Base-by-base conservation (phyloP, 2,888 invertebrate genomes). In the Xylophagus ater region DNA sequence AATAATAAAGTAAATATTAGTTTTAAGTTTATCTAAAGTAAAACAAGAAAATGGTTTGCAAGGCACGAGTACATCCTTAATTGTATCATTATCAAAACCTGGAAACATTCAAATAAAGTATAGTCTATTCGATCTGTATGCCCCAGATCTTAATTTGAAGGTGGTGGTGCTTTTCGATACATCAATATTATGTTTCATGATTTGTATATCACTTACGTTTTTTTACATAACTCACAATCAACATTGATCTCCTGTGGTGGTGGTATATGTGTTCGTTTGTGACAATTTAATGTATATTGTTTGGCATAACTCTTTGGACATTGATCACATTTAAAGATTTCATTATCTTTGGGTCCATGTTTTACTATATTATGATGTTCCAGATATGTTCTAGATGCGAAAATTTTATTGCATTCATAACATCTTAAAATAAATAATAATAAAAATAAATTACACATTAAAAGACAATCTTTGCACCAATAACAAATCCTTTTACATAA, bases 221-320 rank as follows among this genome's bases (percentile, higher is more conserved):
- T 59, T 8, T 50, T 52, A 41, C 62, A 62, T 34, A 48, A 47
- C 4, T 49, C 41, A 42, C 61, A 62, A 10, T 46, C 38, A 13
- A 56, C 51, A 12, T 51, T 51, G 42, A 55, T 53, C 25, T 60
- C 52, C 14, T 57, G 55, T 10, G 49, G 47, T n/a, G n/a, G n/a
- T 1, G 63, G 60, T 30, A 57, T 53, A 46, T 63, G 62, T 3
- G 57, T 58, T 0, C 54, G 52, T 39, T 58, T 53, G 42, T 64
- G 63, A 46, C 61, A 60, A 23, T 62, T 58, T 13, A 60, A 37
- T 12, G 60, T 48, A 48, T 60, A 60, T 46, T 57, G 57, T 37
- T 58, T 60, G 2, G 59, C 57, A 37, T 58, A 64, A 12, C 56
- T 52, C 41, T 60, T 62, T 1, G 57, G 53, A 40, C 64, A 65